Conservation (phyloP, 2,797 vertebrate genomes). For the Argentina silus region DNA sequence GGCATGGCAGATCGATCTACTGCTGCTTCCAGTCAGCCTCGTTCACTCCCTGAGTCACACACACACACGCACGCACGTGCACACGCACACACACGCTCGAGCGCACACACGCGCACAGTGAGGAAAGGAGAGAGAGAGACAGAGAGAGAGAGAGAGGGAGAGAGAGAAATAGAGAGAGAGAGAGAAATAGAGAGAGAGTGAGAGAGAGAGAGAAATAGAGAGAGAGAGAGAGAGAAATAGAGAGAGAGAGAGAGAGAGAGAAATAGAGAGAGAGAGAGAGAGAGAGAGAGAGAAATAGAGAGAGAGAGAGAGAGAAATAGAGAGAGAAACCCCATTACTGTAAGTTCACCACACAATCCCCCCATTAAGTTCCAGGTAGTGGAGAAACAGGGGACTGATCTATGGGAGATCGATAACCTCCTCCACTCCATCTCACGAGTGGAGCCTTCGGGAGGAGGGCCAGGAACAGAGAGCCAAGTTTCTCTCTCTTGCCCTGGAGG, state of each 20-base stretch:
- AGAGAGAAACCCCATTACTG: no score
- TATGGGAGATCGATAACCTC: background rate
- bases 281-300: conserved; percentile 7
- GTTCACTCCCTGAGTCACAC: background rate
- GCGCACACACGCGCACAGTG: background rate
- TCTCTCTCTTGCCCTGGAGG: background rate
- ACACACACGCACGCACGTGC: background rate
- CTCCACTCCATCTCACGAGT: background rate
- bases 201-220: no score
- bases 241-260: no score
- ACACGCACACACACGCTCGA: conserved; percentile 6
- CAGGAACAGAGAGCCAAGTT: background rate
- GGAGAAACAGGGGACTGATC: background rate
- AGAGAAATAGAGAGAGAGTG: no score
- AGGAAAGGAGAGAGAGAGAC: conserved; percentile 3
- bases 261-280: background rate
- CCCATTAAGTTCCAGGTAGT: background rate
- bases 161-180: no score
- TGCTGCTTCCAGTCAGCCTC: conserved; percentile 40
- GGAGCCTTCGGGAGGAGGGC: background rate
- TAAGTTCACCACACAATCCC: conserved; percentile 3
- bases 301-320: background rate
- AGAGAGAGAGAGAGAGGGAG: background rate
- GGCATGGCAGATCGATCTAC: conserved; percentile 30
- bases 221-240: no score